phyloP scores from a whole-genome alignment of 2,113 vertebrate genomes.

The Mesembrinibis cayennensis region DNA sequence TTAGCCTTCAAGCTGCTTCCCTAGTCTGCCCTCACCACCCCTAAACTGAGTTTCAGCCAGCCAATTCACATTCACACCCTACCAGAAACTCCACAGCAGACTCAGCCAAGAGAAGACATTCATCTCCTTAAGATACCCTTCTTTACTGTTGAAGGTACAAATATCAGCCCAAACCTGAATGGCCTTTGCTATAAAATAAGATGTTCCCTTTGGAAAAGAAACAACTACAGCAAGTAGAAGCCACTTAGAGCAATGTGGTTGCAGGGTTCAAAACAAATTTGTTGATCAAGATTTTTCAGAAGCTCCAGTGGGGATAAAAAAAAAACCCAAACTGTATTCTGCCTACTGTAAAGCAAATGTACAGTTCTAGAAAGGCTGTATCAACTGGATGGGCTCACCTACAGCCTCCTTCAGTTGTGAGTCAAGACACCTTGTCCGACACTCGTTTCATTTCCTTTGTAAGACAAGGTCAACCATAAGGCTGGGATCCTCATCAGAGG shows the following conservation, averaged over 20 bases:
- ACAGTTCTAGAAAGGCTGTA: background rate
- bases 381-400: background rate
- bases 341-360: background rate
- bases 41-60: background rate
- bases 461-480: background rate
- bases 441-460: background rate
- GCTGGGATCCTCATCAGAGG: background rate
- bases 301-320: background rate
- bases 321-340: background rate
- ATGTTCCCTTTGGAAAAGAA: background rate
- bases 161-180: background rate
- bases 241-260: background rate
- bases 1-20: background rate
- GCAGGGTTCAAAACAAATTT: background rate
- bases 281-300: background rate
- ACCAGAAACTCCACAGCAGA: background rate
- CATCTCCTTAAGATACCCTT: background rate
- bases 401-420: background rate
- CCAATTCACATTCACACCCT: background rate
- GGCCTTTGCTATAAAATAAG: background rate
- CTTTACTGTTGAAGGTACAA: background rate
- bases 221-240: background rate
- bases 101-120: background rate
- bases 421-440: background rate
- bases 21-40: background rate